Base-by-base conservation (phyloP, 1,140 invertebrate genomes). In the Sycophila sp. region DNA sequence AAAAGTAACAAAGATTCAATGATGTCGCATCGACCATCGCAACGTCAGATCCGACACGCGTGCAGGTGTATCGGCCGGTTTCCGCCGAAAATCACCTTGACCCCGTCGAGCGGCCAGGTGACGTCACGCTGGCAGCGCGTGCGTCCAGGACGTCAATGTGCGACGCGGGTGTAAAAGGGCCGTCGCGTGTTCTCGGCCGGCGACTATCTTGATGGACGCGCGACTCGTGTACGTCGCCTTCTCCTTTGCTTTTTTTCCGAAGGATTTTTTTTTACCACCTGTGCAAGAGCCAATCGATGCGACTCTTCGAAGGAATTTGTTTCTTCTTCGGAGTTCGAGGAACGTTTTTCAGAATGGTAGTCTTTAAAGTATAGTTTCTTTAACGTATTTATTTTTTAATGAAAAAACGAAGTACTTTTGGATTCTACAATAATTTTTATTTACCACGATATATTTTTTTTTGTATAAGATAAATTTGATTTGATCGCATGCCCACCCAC, bases 51-150 rank as follows among this genome's bases (percentile, higher is more conserved):
- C n/a, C n/a, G n/a, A n/a, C n/a, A n/a, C n/a, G n/a, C n/a, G n/a
- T n/a, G n/a, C n/a, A n/a, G n/a, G n/a, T n/a, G n/a, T n/a, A n/a
- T n/a, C n/a, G n/a, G n/a, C n/a, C n/a, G n/a, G n/a, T n/a, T n/a
- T 7, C 24, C 26, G 15, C 22, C 19, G 28, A 53, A 53, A 53
- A 53, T 64, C 22, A 65, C 63, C 63, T 65, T 65, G 63, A 65
- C 63, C 49, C 49, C 36, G 22, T 36, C 10, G 24, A 7, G 11
- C 40, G 15, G 42, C 13, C 24, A 47, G n/a, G 8, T 49, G 45
- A 64, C 62, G 62, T 64, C 62, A 64, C 45, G 17, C 49, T 47
- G 30, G 22, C 19, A 22, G 26, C 17, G 8, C 30, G 19, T 19
- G 15, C 13, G 34, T 19, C 34, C 22, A 26, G 17, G 17, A 47